Conservation (phyloP, 2,888 invertebrate genomes). For the Pantelozetes paolii region DNA sequence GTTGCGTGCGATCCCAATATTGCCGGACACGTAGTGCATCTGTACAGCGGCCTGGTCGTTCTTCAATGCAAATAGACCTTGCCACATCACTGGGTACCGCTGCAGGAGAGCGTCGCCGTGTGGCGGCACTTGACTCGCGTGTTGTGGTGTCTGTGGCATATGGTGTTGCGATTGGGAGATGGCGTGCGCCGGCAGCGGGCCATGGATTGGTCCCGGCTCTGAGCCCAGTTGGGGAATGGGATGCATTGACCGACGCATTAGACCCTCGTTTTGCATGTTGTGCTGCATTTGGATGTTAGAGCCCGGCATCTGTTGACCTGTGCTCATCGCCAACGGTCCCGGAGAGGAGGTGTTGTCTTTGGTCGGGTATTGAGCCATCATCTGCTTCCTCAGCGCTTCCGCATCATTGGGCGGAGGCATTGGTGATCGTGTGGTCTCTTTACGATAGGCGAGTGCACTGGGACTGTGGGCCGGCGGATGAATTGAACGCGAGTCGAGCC, state of each 20-base stretch:
- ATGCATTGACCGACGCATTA: slow-evolving; percentile 38
- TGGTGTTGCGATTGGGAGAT: slow-evolving; percentile 58
- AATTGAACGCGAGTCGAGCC: slow-evolving; percentile 40
- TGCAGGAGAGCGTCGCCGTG: slow-evolving; percentile 62
- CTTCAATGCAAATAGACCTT: slow-evolving; percentile 87
- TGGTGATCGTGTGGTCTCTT: slow-evolving; percentile 41
- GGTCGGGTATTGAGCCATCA: slow-evolving; percentile 15
- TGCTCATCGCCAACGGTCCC: slow-evolving; percentile 22
- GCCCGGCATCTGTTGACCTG: background rate
- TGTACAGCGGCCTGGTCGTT: slow-evolving; percentile 96
- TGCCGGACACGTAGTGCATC: slow-evolving; percentile 97
- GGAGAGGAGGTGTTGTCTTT: slow-evolving; percentile 26
- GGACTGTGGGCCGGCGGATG: slow-evolving; percentile 45
- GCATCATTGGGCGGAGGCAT: slow-evolving; percentile 34
- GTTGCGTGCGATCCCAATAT: slow-evolving; percentile 77
- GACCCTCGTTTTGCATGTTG: slow-evolving; percentile 33
- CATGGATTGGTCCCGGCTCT: slow-evolving; percentile 42
- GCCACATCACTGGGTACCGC: slow-evolving; percentile 97
- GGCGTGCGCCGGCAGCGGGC: slow-evolving; percentile 46
- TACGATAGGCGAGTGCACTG: slow-evolving; percentile 43
- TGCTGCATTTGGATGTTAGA: slow-evolving; percentile 14
- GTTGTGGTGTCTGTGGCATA: slow-evolving; percentile 63
- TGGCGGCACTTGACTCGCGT: slow-evolving; percentile 72
- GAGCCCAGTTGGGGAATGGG: slow-evolving; percentile 43
- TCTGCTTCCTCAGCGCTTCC: slow-evolving; percentile 14